Conservation (phyloP, 2,888 invertebrate species). For the Spisula subtruncata region DNA sequence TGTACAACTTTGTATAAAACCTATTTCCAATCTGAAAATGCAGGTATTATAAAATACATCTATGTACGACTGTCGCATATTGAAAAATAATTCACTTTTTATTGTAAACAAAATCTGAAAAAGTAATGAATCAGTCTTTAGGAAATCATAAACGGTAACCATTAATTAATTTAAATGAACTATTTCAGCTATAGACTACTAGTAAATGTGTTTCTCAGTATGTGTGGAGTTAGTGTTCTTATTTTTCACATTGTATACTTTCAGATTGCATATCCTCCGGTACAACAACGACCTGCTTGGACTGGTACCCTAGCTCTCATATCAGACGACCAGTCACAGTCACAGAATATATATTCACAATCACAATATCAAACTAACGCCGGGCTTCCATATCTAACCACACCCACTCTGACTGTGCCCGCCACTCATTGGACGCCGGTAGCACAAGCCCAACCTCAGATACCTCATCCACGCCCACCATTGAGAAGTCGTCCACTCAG, state of each 20-base stretch:
- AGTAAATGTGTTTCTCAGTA: too few species aligned
- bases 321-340: slow-evolving; percentile 62
- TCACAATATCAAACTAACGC: slow-evolving; percentile 39
- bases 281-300: slow-evolving; percentile 84
- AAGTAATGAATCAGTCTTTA: too few species aligned
- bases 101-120: too few species aligned
- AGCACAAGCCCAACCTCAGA: slow-evolving; percentile 69
- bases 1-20: too few species aligned
- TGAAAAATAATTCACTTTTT: too few species aligned
- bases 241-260: slow-evolving; percentile 9
- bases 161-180: too few species aligned
- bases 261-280: slow-evolving; percentile 81
- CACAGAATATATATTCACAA: slow-evolving; percentile 33
- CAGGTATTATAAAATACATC: too few species aligned
- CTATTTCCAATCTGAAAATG: too few species aligned
- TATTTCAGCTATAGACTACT: too few species aligned
- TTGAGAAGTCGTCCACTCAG: slow-evolving; percentile 85
- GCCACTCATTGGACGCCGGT: slow-evolving; percentile 75
- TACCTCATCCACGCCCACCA: slow-evolving; percentile 81
- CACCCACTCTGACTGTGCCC: slow-evolving; percentile 72
- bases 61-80: not conserved
- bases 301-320: slow-evolving; percentile 78
- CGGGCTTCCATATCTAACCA: slow-evolving; percentile 75
- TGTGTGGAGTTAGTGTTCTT: not conserved
- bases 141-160: too few species aligned